phyloP scores from a whole-genome alignment of 1,140 invertebrate genomes.

The Drosophila pseudoananassae region DNA sequence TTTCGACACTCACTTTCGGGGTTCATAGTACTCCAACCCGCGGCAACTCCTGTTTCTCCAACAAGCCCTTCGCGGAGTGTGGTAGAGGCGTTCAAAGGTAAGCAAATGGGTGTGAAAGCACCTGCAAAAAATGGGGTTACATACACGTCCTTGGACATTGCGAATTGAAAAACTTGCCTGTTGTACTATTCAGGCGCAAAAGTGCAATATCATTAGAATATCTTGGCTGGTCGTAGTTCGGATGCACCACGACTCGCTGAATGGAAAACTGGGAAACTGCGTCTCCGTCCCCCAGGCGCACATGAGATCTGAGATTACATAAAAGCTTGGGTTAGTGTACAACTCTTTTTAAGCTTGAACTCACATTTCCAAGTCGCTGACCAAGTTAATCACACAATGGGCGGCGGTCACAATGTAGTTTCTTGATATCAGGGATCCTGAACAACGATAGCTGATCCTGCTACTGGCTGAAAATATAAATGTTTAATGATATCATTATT shows the following conservation, averaged over 20 bases:
- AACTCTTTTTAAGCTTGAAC: slow-evolving; percentile 67
- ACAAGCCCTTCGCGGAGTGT: slow-evolving; percentile 55
- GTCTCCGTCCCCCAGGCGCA: slow-evolving; percentile 87
- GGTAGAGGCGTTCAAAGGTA: slow-evolving; percentile 82
- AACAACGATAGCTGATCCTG: slow-evolving; percentile 86
- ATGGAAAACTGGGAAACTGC: slow-evolving; percentile 86
- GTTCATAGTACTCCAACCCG: slow-evolving; percentile 85
- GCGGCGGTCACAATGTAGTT: slow-evolving; percentile 88
- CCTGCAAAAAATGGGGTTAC: not conserved
- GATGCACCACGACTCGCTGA: slow-evolving; percentile 84
- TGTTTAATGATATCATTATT: not conserved
- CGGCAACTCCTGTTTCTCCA: slow-evolving; percentile 85
- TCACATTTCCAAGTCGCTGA: slow-evolving; percentile 84
- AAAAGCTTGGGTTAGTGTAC: not conserved
- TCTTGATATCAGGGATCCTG: slow-evolving; percentile 87
- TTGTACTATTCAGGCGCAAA: slow-evolving; percentile 84
- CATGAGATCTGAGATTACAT: slow-evolving; percentile 81
- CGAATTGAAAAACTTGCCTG: slow-evolving; percentile 10
- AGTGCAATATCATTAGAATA: slow-evolving; percentile 89
- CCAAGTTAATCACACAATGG: slow-evolving; percentile 87
- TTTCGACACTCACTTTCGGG: slow-evolving; percentile 55
- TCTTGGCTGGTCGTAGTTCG: slow-evolving; percentile 86
- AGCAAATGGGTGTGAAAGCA: slow-evolving; percentile 85
- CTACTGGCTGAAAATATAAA: slow-evolving; percentile 84
- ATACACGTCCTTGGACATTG: not conserved